A percentile compares a stretch with the other conserved stretches of the same genome.
Conservation (phyloP, 2,113 vertebrate genomes). For the Crypturellus undulatus region DNA sequence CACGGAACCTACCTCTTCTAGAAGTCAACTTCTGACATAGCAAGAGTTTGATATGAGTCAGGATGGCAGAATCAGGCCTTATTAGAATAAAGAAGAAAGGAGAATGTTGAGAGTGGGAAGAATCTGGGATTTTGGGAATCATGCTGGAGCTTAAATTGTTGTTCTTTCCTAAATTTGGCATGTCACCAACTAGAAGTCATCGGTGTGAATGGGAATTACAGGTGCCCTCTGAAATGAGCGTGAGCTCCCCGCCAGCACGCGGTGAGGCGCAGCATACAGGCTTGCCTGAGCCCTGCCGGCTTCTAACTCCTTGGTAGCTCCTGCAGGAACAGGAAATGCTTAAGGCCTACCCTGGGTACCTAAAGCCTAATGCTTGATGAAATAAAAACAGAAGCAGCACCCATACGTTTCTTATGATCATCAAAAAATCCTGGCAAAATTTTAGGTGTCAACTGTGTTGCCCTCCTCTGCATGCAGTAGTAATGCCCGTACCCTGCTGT, state of each 20-base stretch:
- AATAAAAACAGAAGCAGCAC: background rate
- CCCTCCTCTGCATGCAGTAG: background rate
- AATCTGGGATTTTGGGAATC: background rate
- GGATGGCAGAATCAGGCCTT: background rate
- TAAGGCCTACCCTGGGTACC: background rate
- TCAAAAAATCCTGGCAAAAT: background rate
- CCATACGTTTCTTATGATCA: background rate
- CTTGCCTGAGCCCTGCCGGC: background rate
- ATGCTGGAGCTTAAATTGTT: background rate
- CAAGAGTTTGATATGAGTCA: background rate
- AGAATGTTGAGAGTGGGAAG: background rate
- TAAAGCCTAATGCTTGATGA: background rate
- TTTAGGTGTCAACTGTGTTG: background rate
- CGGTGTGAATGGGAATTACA: background rate
- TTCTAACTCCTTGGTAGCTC: background rate
- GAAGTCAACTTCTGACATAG: background rate
- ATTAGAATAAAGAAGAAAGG: background rate
- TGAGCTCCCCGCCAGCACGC: background rate
- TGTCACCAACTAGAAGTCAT: background rate
- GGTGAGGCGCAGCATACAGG: fast-evolving
- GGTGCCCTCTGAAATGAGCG: background rate
- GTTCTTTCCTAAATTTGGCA: background rate
- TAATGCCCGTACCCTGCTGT: background rate
- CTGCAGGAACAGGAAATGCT: background rate
- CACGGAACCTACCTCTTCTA: background rate